Conservation (phyloP, 1,140 invertebrate species). For the Aphaenogaster floridana region DNA sequence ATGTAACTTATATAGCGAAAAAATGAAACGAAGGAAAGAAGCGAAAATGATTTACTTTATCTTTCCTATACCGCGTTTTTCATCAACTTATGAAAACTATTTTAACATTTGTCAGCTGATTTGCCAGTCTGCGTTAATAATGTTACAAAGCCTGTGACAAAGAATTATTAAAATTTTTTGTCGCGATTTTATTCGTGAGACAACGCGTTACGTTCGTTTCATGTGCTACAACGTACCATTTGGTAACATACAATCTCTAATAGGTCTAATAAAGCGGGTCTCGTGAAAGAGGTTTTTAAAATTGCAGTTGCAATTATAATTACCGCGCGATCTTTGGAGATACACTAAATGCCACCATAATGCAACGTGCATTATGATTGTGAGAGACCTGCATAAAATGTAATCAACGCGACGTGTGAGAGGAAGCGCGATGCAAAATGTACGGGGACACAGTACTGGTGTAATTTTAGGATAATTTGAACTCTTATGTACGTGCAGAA, state of each 20-base stretch:
- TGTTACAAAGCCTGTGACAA: slow-evolving; percentile 13
- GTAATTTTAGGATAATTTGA: slow-evolving; percentile 64
- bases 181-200: slow-evolving; percentile 6
- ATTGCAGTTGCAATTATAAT: slow-evolving; percentile 47
- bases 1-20: neutral
- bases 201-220: slow-evolving; percentile 9
- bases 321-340: slow-evolving; percentile 54
- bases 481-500: slow-evolving; percentile 54
- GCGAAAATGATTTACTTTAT: neutral
- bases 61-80: neutral
- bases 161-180: slow-evolving; percentile 47
- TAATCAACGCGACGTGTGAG: slow-evolving; percentile 57
- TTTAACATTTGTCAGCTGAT: slow-evolving; percentile 44
- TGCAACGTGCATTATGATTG: slow-evolving; percentile 56
- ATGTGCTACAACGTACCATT: neutral
- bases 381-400: slow-evolving; percentile 42
- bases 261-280: slow-evolving; percentile 44
- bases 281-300: slow-evolving; percentile 30
- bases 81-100: slow-evolving; percentile 2
- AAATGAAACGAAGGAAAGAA: neutral
- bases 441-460: slow-evolving; percentile 38
- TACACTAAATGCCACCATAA: slow-evolving; percentile 55
- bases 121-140: slow-evolving; percentile 22
- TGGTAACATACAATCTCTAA: slow-evolving; percentile 38
- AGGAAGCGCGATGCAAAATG: slow-evolving; percentile 20